Evolutionary conservation across 2,888 invertebrate species (phyloP).

Genomic region (Agrilus cyanescens): DNA sequence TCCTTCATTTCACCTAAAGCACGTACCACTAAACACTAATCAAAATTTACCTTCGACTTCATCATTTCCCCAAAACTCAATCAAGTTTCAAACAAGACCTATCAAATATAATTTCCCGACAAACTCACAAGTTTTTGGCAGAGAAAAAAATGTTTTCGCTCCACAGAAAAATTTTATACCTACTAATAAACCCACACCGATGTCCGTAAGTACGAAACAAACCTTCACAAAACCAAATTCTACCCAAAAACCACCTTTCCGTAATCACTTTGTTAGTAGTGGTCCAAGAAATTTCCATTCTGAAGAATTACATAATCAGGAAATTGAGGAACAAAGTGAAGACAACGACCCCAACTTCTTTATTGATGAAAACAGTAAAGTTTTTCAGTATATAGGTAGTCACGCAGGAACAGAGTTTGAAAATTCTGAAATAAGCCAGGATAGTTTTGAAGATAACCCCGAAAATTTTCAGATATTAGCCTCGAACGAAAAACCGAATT

Average conservation of each 20-base stretch:
- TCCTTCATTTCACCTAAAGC: no score
- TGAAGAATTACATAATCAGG: conserved; percentile 3
- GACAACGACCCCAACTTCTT: background rate
- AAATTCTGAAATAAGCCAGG: no score
- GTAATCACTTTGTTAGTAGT: background rate
- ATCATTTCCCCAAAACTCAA: background rate
- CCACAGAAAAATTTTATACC: no score
- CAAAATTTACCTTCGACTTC: background rate
- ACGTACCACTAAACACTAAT: no score
- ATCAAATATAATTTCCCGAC: background rate
- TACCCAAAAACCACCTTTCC: background rate
- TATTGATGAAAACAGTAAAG: no score
- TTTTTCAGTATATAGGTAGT: no score
- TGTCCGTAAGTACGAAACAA: conserved; percentile 5
- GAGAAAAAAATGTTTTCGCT: background rate
- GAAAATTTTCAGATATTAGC: conserved; percentile 9
- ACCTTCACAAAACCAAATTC: background rate
- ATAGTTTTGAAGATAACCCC: background rate
- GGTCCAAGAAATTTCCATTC: conserved; percentile 3
- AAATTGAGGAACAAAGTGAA: background rate
- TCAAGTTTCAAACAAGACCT: background rate
- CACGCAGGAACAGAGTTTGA: no score
- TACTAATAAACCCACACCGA: conserved; percentile 4
- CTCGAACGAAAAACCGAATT: conserved; percentile 3
- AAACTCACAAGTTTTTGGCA: conserved; percentile 4